Base-by-base conservation (phyloP, 2,797 vertebrate genomes). In the Sebastes trivittatus region DNA sequence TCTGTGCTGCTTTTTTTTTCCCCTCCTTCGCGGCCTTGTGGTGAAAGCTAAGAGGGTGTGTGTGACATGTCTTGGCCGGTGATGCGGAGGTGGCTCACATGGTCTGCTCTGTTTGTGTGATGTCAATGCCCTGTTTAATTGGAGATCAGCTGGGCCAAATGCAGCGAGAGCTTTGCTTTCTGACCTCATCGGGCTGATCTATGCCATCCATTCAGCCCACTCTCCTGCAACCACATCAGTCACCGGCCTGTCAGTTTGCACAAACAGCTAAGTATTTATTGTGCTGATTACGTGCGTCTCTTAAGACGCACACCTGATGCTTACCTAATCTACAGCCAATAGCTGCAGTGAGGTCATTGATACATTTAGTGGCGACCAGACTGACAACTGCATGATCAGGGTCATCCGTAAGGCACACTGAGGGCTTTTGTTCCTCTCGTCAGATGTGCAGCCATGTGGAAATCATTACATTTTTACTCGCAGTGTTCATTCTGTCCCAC, bases 401-500 rank as follows among this genome's bases (percentile, higher is more conserved):
- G 86, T 92, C 82, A 82, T 85, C 82, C 71, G 46, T 75, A 59
- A 86, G 71, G 52, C 82, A 87, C 73, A 59, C 62, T 18, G 72
- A 81, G 71, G 78, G 85, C 78, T 91, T 90, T 87, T 82, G 72
- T 87, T 88, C 78, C 81, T 88, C 81, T 80, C 42, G 38, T 91
- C 87, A 86, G 81, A 90, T 85, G 92, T 81, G 90, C 88, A 89
- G 86, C 82, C 92, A 89, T 89, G 90, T 91, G 90, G 87, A 92
- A 94, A 91, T 90, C 84, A 90, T 93, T 90, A 88, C 88, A 87
- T 92, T 89, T 92, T 94, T 93, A 89, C 89, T 86, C 22, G 84
- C 72, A 65, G 80, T 62, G 82, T 82, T 93, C 90, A 90, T 84
- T 91, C 84, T 92, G 86, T 89, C 88, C 82, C 85, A 62, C 89